A percentile compares a stretch with the other conserved stretches of the same genome.
Conservation (phyloP, 1,140 invertebrate species). For the Bicyclus anynana region DNA sequence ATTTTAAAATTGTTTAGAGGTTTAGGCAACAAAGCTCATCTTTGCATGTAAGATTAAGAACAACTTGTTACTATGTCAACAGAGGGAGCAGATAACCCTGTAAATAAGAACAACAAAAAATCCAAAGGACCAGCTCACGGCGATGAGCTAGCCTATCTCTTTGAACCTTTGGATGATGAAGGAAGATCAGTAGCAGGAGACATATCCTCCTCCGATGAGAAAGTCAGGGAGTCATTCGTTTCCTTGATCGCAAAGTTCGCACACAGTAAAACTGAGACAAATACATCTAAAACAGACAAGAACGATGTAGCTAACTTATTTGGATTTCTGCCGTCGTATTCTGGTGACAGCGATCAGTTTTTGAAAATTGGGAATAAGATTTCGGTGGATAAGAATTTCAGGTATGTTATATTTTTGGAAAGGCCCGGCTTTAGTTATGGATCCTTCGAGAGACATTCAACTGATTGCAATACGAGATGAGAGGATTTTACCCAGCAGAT, state of each 20-base stretch:
- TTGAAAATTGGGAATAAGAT: slow-evolving; percentile 53
- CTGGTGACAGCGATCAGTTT: slow-evolving; percentile 45
- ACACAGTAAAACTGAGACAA: slow-evolving; percentile 43
- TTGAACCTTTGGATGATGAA: slow-evolving; percentile 79
- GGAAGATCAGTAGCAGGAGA: slow-evolving; percentile 72
- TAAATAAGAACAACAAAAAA: slow-evolving; percentile 29
- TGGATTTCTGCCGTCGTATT: slow-evolving; percentile 40
- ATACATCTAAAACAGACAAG: slow-evolving; percentile 19
- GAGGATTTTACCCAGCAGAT: no score
- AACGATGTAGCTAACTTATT: slow-evolving; percentile 28
- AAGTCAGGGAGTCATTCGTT: slow-evolving; percentile 80
- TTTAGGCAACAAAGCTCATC: no score
- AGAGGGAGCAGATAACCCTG: slow-evolving; percentile 30
- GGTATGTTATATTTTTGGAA: slow-evolving; percentile 39
- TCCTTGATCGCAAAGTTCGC: slow-evolving; percentile 83
- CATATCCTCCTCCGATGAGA: slow-evolving; percentile 75
- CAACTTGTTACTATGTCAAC: slow-evolving; percentile 2
- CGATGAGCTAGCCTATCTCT: slow-evolving; percentile 84
- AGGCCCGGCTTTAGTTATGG: no score
- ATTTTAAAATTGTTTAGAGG: no score
- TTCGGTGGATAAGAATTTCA: slow-evolving; percentile 57
- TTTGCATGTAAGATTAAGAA: neutral
- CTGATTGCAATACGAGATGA: no score
- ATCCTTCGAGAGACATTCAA: no score
- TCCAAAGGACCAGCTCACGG: slow-evolving; percentile 78